phyloP scores from a whole-genome alignment of 2,888 invertebrate genomes.

The Cheiracanthium punctorium region DNA sequence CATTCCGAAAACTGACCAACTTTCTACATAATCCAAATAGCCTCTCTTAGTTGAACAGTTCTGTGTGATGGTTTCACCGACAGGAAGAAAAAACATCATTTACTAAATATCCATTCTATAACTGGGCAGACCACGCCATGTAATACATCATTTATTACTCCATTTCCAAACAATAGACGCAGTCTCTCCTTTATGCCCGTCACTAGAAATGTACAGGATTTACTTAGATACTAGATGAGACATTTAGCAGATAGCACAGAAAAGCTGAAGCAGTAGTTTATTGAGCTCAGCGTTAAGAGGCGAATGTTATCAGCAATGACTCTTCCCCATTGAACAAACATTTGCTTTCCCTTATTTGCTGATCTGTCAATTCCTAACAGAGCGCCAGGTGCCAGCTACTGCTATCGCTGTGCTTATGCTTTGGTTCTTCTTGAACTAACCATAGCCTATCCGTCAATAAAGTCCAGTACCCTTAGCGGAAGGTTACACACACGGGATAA shows the following conservation, averaged over 20 bases:
- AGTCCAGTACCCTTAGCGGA: slow-evolving; percentile 23
- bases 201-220: background rate
- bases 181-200: no score
- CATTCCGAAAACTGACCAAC: no score
- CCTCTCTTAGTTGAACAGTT: no score
- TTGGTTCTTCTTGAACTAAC: slow-evolving; percentile 15
- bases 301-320: slow-evolving; percentile 31
- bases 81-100: no score
- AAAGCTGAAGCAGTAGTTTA: slow-evolving; percentile 8
- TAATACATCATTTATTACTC: no score
- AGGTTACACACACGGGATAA: slow-evolving; percentile 46
- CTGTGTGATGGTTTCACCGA: no score
- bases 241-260: background rate
- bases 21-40: no score
- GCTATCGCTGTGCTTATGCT: background rate
- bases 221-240: background rate
- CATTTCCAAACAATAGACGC: no score
- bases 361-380: slow-evolving; percentile 53
- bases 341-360: slow-evolving; percentile 64
- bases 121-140: no score
- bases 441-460: slow-evolving; percentile 45
- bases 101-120: no score
- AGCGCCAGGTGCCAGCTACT: slow-evolving; percentile 27
- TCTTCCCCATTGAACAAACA: slow-evolving; percentile 50
- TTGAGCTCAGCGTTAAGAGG: slow-evolving; percentile 21